Evolutionary conservation across 1,140 invertebrate genomes (phyloP), one percentile per base, ranked within the genome.

Genomic region (Trichoplusia ni): DNA sequence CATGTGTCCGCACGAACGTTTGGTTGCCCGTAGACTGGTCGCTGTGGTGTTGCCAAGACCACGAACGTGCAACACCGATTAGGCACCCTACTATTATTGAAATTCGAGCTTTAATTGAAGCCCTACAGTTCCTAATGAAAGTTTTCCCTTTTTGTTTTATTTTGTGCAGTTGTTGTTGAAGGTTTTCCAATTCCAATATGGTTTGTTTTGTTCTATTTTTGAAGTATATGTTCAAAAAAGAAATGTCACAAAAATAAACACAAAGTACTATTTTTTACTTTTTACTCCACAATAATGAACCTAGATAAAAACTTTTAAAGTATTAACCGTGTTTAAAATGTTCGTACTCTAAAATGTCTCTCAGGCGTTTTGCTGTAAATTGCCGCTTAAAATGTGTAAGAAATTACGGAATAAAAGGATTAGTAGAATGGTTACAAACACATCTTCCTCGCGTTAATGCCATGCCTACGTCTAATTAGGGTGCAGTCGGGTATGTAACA

Each of bases 1-100:
- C 11, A 31, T 49, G 8, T 37, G 49, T 35, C 31, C 49, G 31
- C 11, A 13, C 49, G 35, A 35, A 21, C 49, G 49, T 53, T 53
- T 9, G 49, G 49, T 35, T 31, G 31, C 29, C 9, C 1, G n/a
- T 31, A 37, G 31, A 53, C 49, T 53, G 49, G 27, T 35, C 31
- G 25, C 13, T 2, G 9, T 18, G 31, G 49, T 37, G 31, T 37
- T 53, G 49, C 31, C 49, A 53, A 35, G 49, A 53, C 31, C 19
- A n/a, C 25, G 18, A n/a, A 7, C 49, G n/a, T 23, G 13, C 16
- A 16, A 23, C 19, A 31, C 6, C 16, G 18, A 35, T 35, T 21
- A 49, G 18, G 2, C n/a, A n/a, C 18, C 31, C 16, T 53, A 13
- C 49, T 53, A 13, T 5, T 2, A 16, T 21, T 42, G 13, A 27